Evolutionary conservation across 2,797 vertebrate species (phyloP).

Genomic region (Sarcoramphus papa): DNA sequence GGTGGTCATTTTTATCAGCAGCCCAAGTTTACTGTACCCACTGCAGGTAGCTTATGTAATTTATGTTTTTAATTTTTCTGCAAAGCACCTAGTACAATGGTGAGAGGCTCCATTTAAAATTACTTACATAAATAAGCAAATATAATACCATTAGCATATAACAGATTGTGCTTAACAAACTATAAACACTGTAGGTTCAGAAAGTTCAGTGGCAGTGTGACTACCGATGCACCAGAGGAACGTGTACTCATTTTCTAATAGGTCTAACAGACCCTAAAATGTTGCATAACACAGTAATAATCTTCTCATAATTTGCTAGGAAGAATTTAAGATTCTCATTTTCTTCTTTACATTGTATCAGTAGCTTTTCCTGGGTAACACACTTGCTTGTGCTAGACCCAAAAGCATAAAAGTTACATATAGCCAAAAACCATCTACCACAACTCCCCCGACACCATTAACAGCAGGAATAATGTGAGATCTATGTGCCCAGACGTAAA

Average conservation of each 20-base stretch:
- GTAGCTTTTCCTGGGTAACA: background rate
- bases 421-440: background rate
- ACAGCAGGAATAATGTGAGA: background rate
- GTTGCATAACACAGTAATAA: background rate
- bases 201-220: background rate
- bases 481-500: background rate
- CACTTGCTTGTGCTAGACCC: background rate
- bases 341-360: background rate
- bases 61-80: slow-evolving; percentile 38
- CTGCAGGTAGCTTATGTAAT: background rate
- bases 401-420: background rate
- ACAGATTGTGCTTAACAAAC: background rate
- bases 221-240: background rate
- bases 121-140: slow-evolving; percentile 38
- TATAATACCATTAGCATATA: background rate
- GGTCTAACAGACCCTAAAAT: background rate
- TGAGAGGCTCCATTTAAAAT: slow-evolving; percentile 4
- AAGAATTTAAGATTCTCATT: background rate
- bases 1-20: background rate
- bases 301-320: background rate
- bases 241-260: background rate
- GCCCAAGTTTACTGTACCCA: background rate
- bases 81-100: background rate
- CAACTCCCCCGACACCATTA: background rate
- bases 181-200: background rate